Evolutionary conservation across 1,140 invertebrate genomes (phyloP).

Genomic region (Tetramorium alpestre): DNA sequence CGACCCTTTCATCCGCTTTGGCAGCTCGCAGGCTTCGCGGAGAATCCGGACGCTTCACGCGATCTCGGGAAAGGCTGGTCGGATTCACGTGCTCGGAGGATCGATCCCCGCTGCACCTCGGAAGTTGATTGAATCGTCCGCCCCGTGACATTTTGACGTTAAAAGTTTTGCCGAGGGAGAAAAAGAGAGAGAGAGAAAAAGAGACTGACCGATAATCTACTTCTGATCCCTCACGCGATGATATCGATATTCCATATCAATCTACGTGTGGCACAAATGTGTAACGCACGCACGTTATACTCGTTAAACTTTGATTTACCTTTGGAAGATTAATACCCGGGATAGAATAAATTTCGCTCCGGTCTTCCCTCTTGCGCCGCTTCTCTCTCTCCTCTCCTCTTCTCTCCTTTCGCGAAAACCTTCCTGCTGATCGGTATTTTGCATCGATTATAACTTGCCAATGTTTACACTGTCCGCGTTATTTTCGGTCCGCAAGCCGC

Average conservation of each 20-base stretch:
- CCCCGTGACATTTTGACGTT: conserved; percentile 21
- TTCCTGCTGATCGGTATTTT: conserved; percentile 57
- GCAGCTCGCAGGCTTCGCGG: too few relatives aligned
- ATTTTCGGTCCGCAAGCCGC: conserved; percentile 68
- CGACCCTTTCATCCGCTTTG: neutral
- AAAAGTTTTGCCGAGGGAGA: neutral
- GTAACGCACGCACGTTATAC: neutral
- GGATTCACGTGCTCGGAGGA: neutral
- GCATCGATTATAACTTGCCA: conserved; percentile 68
- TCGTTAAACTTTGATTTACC: conserved; percentile 37
- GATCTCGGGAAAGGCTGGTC: neutral
- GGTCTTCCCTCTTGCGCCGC: neutral
- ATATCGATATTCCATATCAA: neutral
- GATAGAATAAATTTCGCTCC: conserved; percentile 13
- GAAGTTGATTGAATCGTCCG: neutral
- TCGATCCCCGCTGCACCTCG: neutral
- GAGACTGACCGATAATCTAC: neutral
- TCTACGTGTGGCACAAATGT: neutral
- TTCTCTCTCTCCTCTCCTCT: neutral
- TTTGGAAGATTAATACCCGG: conserved; percentile 12
- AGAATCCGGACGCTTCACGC: neutral
- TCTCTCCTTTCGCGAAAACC: neutral
- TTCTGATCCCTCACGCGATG: conserved; percentile 13
- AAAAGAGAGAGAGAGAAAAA: neutral
- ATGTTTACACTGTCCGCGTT: conserved; percentile 68